Conservation (phyloP, 2,888 invertebrate species). For the Synergus gifuensis region DNA sequence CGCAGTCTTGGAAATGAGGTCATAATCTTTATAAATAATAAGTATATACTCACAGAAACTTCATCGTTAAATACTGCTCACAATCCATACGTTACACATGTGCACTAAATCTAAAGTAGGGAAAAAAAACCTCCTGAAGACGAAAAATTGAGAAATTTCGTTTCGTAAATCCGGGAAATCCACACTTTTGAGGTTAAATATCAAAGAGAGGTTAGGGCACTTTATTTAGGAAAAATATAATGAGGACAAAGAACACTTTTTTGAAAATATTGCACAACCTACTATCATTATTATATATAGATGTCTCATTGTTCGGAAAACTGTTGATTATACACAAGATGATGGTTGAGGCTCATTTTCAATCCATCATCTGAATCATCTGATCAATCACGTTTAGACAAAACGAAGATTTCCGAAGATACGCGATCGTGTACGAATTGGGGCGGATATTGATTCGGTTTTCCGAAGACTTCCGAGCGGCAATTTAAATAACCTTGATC, state of each 20-base stretch:
- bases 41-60: not conserved
- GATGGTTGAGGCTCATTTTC: conserved; percentile 17
- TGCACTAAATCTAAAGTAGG: not conserved
- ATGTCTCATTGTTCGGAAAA: not conserved
- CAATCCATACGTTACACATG: not conserved
- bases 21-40: conserved; percentile 2
- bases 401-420: conserved; percentile 11
- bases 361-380: not conserved
- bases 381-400: not conserved
- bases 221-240: not conserved
- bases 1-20: conserved; percentile 5
- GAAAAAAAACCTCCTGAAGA: not conserved
- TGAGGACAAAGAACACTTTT: not conserved
- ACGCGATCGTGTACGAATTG: conserved; percentile 4
- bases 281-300: not conserved
- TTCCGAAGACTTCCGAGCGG: not conserved
- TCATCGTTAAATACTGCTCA: conserved; percentile 3
- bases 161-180: not conserved
- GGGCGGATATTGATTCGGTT: not conserved
- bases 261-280: not conserved
- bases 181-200: conserved; percentile 23
- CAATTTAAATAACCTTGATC: conserved; percentile 7
- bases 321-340: conserved; percentile 7
- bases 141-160: not conserved
- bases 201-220: not conserved